phyloP scores from a whole-genome alignment of 2,113 vertebrate genomes.

The Mesitornis unicolor region DNA sequence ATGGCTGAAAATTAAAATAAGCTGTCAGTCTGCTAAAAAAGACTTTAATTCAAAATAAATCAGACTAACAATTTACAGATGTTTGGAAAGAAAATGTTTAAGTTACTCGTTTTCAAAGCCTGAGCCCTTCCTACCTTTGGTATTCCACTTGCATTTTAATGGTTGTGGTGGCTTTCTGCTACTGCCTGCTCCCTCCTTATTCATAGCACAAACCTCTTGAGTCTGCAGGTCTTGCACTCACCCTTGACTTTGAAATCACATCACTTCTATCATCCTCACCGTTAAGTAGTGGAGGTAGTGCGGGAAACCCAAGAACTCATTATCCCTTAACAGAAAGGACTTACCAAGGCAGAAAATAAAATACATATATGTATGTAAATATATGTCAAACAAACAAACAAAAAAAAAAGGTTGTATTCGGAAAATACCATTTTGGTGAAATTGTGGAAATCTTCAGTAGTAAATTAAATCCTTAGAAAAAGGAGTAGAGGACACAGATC shows the following conservation, averaged over 20 bases:
- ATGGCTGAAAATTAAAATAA: conserved; percentile 74
- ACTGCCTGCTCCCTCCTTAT: not conserved
- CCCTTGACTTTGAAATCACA: not conserved
- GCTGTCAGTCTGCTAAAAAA: conserved; percentile 66
- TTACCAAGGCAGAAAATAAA: not conserved
- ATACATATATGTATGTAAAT: not conserved
- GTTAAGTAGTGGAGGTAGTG: not conserved
- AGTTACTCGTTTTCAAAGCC: conserved; percentile 60
- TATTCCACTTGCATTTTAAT: conserved; percentile 45
- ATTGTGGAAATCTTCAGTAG: not conserved
- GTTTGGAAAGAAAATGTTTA: conserved; percentile 74
- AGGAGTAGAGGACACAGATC: not conserved
- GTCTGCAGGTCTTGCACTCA: not conserved
- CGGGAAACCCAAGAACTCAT: not conserved
- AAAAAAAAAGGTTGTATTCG: not conserved
- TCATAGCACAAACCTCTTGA: not conserved
- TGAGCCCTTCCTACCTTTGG: conserved; percentile 30
- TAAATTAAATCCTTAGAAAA: not conserved
- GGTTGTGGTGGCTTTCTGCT: conserved; percentile 6
- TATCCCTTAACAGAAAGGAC: not conserved
- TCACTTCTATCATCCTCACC: not conserved
- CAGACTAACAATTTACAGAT: conserved; percentile 77
- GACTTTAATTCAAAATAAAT: conserved; percentile 77
- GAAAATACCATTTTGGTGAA: not conserved
- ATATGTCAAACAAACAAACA: not conserved